Base-by-base conservation (phyloP, 2,888 invertebrate species). In the Exephanes ischioxanthus region DNA sequence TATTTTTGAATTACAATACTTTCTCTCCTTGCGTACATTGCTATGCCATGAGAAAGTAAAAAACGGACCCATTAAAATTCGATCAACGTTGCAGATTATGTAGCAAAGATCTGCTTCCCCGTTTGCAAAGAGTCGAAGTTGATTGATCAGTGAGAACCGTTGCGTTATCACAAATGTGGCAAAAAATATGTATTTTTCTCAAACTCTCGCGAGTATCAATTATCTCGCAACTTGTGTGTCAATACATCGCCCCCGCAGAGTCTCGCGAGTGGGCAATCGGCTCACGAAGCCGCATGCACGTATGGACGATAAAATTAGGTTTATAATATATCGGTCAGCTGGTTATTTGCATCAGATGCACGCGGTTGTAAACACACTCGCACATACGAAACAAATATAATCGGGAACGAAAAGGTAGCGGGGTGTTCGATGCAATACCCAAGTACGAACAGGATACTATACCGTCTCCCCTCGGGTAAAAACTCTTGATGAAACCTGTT, bases 401-500 rank as follows among this genome's bases (percentile, higher is more conserved):
- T 33, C 16, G 33, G 16, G 11, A 63, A 55, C 7, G 26, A 16
- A 3, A 41, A 67, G 26, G 11, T 33, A 58, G 41, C 45, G 19
- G 71, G 37, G 55, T 78, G 33, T 48, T 33, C 45, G 26, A 63
- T 79, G 71, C 63, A 79, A 79, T 80, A 73, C 4, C 33, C 11
- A 22, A 63, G 53, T 14, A 41, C 41, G 30, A 67, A 53, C 41
- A 55, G 67, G 67, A 80, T 67, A 66, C 53, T 33, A 26, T 14
- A 37, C 37, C 51, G 51, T 14, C 6, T 26, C 33, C 37, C 3
- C 51, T 14, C 37, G 73, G 3, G 58, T 73, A 72, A 80, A 73
- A 26, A 80, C 45, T 73, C 55, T 45, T 19, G 67, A 66, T 45
- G 66, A 55, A 80, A 80, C 72, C 73, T 53, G 73, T 73, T 80